Conservation (phyloP, 2,888 invertebrate genomes). For the Hybos culiciformis region DNA sequence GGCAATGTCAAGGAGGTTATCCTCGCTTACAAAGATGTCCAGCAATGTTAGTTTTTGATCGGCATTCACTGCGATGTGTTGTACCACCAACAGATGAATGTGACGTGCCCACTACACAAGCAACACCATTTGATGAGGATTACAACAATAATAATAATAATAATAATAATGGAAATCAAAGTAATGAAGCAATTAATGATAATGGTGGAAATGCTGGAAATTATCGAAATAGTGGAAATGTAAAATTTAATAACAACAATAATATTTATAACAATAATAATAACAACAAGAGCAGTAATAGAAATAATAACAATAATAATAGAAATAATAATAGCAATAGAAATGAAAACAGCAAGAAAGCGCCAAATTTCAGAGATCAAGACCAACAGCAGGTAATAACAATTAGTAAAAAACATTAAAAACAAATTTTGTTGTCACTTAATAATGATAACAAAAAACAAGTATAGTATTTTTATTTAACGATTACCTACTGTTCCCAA, state of each 20-base stretch:
- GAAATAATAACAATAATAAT: neutral
- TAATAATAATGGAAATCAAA: neutral
- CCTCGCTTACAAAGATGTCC: conserved; percentile 82
- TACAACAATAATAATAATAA: conserved; percentile 7
- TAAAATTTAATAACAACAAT: neutral
- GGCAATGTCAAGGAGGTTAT: conserved; percentile 90
- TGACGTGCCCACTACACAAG: conserved; percentile 65
- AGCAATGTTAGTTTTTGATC: conserved; percentile 81
- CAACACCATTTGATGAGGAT: conserved; percentile 43
- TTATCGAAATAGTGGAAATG: conserved; percentile 16
- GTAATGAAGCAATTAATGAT: neutral
- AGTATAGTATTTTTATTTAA: too few relatives aligned
- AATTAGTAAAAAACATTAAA: too few relatives aligned
- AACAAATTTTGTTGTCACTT: too few relatives aligned
- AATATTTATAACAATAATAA: conserved; percentile 9
- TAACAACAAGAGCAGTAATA: conserved; percentile 24
- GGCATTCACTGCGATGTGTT: conserved; percentile 66
- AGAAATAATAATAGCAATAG: too few relatives aligned
- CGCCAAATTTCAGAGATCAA: neutral
- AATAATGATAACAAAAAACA: too few relatives aligned
- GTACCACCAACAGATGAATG: conserved; percentile 85
- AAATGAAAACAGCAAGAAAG: too few relatives aligned
- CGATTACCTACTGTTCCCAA: too few relatives aligned
- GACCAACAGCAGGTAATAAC: too few relatives aligned
- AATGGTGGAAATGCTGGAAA: conserved; percentile 17